Percentiles rank a stretch among this genome's conserved stretches.
These are phyloP conservation scores for Chymomyza amoena DNA, from an alignment of 2,888 invertebrate genomes.

Conservation along the genomic window DNA sequence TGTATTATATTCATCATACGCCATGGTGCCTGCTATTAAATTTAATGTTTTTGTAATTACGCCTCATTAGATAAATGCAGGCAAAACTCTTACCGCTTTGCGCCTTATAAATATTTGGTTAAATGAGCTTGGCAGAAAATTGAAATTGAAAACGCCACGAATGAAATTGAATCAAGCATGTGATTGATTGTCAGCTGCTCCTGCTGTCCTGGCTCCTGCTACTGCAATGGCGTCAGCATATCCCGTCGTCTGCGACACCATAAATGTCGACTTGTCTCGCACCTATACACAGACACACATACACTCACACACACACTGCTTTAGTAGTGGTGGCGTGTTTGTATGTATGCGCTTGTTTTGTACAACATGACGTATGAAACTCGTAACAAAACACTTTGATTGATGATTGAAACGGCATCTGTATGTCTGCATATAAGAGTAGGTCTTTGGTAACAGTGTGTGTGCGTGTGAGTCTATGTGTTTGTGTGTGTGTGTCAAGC, in stretches of 20 bases:
- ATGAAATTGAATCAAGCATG: slow-evolving; percentile 50
- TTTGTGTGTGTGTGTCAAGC: slow-evolving; percentile 13
- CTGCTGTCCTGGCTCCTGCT: slow-evolving; percentile 6
- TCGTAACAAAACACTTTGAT: slow-evolving; percentile 70
- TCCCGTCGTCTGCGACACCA: slow-evolving; percentile 56
- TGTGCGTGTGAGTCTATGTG: not conserved
- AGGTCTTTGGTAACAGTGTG: not conserved
- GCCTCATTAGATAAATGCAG: slow-evolving; percentile 54
- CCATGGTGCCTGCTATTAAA: slow-evolving; percentile 16
- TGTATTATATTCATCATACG: slow-evolving; percentile 1
- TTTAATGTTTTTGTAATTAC: slow-evolving; percentile 64
- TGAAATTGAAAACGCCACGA: slow-evolving; percentile 50
- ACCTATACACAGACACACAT: slow-evolving; percentile 33
- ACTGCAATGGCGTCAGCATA: slow-evolving; percentile 30
- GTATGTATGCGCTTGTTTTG: slow-evolving; percentile 25
- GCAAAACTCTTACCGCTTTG: slow-evolving; percentile 5
- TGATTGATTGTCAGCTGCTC: slow-evolving; percentile 57
- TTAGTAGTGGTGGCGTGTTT: not conserved
- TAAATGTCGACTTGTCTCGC: slow-evolving; percentile 64
- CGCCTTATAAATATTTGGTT: slow-evolving; percentile 58
- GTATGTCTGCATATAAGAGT: slow-evolving; percentile 25
- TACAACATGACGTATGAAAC: slow-evolving; percentile 61
- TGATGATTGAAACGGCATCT: slow-evolving; percentile 53
- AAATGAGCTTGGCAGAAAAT: slow-evolving; percentile 25
- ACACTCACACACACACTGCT: not conserved